Conservation (phyloP, 2,797 vertebrate species). For the Urocyon cinereoargenteus region DNA sequence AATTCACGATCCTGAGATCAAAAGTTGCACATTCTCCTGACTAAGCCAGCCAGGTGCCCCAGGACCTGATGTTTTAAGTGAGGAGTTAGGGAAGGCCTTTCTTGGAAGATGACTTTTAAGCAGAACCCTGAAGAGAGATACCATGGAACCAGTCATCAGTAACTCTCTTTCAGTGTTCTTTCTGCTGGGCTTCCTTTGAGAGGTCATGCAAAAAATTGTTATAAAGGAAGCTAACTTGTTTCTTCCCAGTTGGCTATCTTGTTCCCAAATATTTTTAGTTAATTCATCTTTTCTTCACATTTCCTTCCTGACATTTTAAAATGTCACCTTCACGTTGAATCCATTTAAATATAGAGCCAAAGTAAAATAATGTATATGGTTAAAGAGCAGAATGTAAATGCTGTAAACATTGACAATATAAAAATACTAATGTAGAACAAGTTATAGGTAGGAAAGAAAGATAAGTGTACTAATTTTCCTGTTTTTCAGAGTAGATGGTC, state of each 20-base stretch:
- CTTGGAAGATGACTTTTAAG: neutral
- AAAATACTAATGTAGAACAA: conserved; percentile 41
- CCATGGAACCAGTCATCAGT: neutral
- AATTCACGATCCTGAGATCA: neutral
- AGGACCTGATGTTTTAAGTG: neutral
- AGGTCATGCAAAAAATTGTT: neutral
- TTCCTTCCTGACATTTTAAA: conserved; percentile 46
- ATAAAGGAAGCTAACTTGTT: neutral
- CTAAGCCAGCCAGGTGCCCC: neutral
- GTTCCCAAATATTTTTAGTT: conserved; percentile 18
- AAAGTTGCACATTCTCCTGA: neutral
- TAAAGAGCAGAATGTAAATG: conserved; percentile 7
- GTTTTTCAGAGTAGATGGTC: neutral
- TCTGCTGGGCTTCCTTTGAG: neutral
- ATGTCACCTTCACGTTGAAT: neutral
- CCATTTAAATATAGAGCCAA: conserved; percentile 54
- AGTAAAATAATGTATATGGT: neutral
- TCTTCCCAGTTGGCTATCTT: neutral
- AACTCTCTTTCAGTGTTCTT: neutral
- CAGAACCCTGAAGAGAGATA: neutral
- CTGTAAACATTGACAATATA: neutral
- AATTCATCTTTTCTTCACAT: conserved; percentile 29
- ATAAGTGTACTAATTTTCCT: neutral
- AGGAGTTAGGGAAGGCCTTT: neutral
- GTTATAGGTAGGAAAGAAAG: neutral